phyloP scores from a whole-genome alignment of 2,797 vertebrate genomes.

The Sarcoramphus papa region DNA sequence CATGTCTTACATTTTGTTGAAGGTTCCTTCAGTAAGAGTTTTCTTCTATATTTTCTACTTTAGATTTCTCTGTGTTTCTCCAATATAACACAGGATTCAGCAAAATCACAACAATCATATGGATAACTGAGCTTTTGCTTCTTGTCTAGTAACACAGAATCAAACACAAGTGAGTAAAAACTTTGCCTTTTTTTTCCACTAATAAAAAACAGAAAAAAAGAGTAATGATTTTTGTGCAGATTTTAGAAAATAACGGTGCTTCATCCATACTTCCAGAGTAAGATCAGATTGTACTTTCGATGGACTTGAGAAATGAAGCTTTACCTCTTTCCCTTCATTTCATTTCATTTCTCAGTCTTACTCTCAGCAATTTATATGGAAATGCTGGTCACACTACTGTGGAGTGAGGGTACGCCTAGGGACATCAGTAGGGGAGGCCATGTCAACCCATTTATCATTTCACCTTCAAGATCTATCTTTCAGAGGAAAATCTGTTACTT shows the following conservation, averaged over 20 bases:
- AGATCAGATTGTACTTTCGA: not conserved
- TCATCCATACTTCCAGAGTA: not conserved
- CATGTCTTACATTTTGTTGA: not conserved
- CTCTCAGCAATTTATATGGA: not conserved
- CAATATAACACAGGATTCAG: not conserved
- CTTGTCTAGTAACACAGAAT: not conserved
- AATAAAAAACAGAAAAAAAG: not conserved
- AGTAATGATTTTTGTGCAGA: not conserved
- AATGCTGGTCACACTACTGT: not conserved
- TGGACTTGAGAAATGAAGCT: not conserved
- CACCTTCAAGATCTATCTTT: not conserved
- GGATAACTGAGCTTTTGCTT: not conserved
- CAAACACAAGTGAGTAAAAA: not conserved
- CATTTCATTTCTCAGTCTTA: not conserved
- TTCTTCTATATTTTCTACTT: not conserved
- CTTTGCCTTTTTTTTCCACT: not conserved
- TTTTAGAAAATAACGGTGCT: not conserved
- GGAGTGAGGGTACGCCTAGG: not conserved
- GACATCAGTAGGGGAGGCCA: rapidly evolving
- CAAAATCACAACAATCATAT: not conserved
- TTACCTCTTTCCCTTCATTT: not conserved
- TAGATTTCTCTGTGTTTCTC: not conserved
- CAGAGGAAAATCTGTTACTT: not conserved
- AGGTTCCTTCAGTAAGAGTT: not conserved
- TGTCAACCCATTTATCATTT: not conserved